Evolutionary conservation across 1,140 invertebrate species (phyloP).

Genomic region (Drosophila kurseongensis): DNA sequence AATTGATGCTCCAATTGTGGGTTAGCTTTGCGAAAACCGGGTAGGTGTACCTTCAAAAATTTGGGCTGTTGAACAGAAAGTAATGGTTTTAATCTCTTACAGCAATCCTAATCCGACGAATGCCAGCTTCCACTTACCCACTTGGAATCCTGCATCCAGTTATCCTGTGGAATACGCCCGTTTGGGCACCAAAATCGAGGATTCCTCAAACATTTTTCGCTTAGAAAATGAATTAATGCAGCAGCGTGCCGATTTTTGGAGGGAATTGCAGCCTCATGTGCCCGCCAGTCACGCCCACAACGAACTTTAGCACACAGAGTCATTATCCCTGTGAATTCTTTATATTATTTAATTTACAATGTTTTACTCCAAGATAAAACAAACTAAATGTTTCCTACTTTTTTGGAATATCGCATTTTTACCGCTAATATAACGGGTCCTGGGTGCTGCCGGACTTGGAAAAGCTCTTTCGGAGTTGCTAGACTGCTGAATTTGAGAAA

Average conservation of each 20-base stretch:
- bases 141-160: constrained; percentile 85
- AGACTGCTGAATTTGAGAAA: neutral
- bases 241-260: constrained; percentile 73
- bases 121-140: constrained; percentile 63
- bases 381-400: no score
- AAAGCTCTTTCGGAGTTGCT: constrained; percentile 4
- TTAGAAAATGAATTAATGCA: constrained; percentile 63
- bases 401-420: neutral
- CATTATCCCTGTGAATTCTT: constrained; percentile 23
- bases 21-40: constrained; percentile 89
- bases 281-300: constrained; percentile 40
- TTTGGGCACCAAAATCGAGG: constrained; percentile 79
- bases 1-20: constrained; percentile 88
- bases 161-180: constrained; percentile 84
- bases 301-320: constrained; percentile 43
- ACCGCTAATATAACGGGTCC: constrained; percentile 13
- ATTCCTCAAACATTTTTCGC: constrained; percentile 32
- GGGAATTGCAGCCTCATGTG: constrained; percentile 60
- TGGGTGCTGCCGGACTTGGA: neutral
- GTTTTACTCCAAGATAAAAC: neutral
- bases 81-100: neutral
- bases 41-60: constrained; percentile 82
- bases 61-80: neutral
- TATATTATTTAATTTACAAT: constrained; percentile 6
- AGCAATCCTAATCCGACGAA: constrained; percentile 86